Evolutionary conservation across 92 coral and sea anemone species (phyloP).

Genomic region (Epizoanthus illoricatus): DNA sequence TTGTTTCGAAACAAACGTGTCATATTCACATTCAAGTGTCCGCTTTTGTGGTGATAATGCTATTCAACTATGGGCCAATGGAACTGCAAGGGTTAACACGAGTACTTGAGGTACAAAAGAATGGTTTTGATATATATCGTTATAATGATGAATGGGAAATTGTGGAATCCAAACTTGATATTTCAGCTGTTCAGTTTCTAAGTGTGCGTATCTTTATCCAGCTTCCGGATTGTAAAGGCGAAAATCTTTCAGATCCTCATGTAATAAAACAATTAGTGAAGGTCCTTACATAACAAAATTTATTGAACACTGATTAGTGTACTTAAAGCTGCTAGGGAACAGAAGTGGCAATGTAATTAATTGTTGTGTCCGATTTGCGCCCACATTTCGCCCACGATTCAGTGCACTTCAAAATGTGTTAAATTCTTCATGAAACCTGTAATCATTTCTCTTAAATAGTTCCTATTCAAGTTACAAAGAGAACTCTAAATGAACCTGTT

Average conservation of each 20-base stretch:
- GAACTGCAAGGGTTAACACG: too few species aligned
- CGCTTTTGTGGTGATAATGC: too few species aligned
- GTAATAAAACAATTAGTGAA: not conserved
- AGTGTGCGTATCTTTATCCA: not conserved
- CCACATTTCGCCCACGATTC: not conserved
- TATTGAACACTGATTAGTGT: constrained; percentile 8
- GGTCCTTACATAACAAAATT: not conserved
- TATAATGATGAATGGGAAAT: not conserved
- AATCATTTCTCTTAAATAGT: not conserved
- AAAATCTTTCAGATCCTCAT: not conserved
- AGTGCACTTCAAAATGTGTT: constrained; percentile 4
- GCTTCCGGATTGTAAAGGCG: not conserved
- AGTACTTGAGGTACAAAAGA: not conserved
- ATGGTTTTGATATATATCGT: not conserved
- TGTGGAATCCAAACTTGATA: not conserved
- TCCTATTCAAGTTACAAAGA: not conserved
- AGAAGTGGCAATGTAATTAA: not conserved
- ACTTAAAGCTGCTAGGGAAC: constrained; percentile 5
- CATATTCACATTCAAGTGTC: too few species aligned
- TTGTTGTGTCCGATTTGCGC: not conserved
- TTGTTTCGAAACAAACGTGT: too few species aligned
- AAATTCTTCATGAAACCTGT: not conserved
- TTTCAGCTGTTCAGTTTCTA: constrained; percentile 6
- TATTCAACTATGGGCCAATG: too few species aligned
- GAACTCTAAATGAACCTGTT: not conserved